Evolutionary conservation across 2,888 invertebrate species (phyloP), one percentile per base, ranked within the genome.

Genomic region (Epinotia bilunana): DNA sequence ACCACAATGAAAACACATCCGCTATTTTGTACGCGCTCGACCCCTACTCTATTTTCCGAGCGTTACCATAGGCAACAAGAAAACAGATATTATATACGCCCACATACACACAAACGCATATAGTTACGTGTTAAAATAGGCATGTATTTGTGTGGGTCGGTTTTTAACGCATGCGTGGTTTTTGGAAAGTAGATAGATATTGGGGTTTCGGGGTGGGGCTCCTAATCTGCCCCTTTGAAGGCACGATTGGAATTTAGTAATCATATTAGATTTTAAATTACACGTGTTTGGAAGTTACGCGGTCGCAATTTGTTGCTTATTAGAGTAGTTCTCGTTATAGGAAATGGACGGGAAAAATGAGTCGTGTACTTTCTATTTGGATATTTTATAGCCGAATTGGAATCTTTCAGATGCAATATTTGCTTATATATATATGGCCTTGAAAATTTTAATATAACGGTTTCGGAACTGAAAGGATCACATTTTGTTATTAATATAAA

Each of bases 231-330:
- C 92, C 93, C 92, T 92, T 93, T 93, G 92, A 92, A 88, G 84
- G 84, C 88, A 88, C 92, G 92, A 93, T 93, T 92, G 92, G 93
- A 93, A 93, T 92, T 93, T 92, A 92, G 93, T 93, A 92, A 92
- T 92, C 93, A 93, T 93, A 93, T 93, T 93, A 93, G 91, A 92
- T 92, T 93, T 93, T 92, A 93, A 93, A 93, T 93, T 92, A 92
- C 91, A 93, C 90, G 91, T 92, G 90, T 88, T 89, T 86, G 86
- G 79, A 88, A 90, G 86, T 90, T 89, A 84, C 88, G 90, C 86
- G 87, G 85, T 76, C 81, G 83, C 88, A 91, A 92, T 92, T 92
- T 90, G 84, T 91, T 91, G 89, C 91, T 88, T 85, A 91, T 92
- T 91, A 91, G 85, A 58, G 88, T 88, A 89, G 89, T 87, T 73